phyloP scores from a whole-genome alignment of 2,797 vertebrate species.

The Florisuga fusca region DNA sequence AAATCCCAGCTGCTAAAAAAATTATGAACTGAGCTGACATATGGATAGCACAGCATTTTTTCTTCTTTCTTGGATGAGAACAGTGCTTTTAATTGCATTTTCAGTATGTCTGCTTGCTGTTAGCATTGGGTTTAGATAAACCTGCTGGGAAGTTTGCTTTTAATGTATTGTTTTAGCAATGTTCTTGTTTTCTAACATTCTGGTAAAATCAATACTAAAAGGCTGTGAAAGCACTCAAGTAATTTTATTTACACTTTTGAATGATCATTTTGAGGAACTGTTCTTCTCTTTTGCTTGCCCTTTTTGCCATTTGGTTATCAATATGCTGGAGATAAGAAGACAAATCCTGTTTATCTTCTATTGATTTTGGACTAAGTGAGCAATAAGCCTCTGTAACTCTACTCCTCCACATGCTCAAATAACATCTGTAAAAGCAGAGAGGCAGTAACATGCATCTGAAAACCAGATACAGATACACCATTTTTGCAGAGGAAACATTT shows the following conservation, averaged over 20 bases:
- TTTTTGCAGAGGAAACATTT: constrained; percentile 35
- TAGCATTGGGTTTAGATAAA: constrained; percentile 27
- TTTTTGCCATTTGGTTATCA: constrained; percentile 39
- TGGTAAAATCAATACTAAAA: neutral
- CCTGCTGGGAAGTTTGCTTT: constrained; percentile 32
- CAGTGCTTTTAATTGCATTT: constrained; percentile 6
- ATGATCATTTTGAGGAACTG: neutral
- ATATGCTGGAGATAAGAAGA: constrained; percentile 16
- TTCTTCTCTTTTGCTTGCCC: neutral
- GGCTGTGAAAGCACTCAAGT: neutral
- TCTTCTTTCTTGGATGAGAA: neutral
- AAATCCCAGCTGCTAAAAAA: neutral
- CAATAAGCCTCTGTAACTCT: constrained; percentile 18
- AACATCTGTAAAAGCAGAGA: constrained; percentile 30
- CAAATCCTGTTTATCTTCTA: constrained; percentile 12
- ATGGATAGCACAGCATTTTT: neutral
- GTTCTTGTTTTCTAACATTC: constrained; percentile 16
- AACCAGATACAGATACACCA: neutral
- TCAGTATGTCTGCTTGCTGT: neutral
- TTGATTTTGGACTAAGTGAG: constrained; percentile 53
- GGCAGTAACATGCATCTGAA: neutral
- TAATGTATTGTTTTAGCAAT: constrained; percentile 13
- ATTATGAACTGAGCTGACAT: neutral
- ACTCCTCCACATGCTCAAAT: neutral
- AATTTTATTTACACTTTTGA: constrained; percentile 36